Evolutionary conservation across 2,113 vertebrate species (phyloP).

Genomic region (Stomatorhinus ivindoensis): DNA sequence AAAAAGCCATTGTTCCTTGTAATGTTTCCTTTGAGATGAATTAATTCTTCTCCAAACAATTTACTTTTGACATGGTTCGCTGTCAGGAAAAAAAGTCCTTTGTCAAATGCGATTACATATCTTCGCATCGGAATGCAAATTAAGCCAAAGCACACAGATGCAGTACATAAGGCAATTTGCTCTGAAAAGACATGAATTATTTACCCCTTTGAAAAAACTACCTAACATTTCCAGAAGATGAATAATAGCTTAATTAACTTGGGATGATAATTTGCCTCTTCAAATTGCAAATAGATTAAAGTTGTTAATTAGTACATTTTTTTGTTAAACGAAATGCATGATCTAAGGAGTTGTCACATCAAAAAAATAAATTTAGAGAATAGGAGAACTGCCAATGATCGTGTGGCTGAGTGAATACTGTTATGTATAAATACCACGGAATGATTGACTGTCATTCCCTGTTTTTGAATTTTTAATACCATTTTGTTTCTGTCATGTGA

Average conservation of each 20-base stretch:
- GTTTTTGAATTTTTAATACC: not conserved
- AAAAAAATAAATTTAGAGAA: conserved; percentile 4
- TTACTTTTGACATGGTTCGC: conserved; percentile 27
- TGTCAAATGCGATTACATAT: conserved; percentile 25
- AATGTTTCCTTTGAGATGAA: conserved; percentile 21
- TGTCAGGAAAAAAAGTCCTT: conserved; percentile 19
- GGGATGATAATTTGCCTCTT: conserved; percentile 27
- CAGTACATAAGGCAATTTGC: conserved; percentile 23
- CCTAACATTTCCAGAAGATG: conserved; percentile 23
- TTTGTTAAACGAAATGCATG: conserved; percentile 14
- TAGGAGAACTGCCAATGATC: not conserved
- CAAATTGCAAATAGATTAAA: conserved; percentile 32
- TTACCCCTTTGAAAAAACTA: conserved; percentile 28
- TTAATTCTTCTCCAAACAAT: conserved; percentile 30
- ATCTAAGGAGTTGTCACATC: conserved; percentile 13
- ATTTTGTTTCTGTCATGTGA: not conserved
- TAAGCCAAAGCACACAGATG: conserved; percentile 16
- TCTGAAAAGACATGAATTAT: conserved; percentile 27
- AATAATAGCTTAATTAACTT: conserved; percentile 33
- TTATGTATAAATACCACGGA: not conserved
- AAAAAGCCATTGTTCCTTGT: conserved; percentile 23
- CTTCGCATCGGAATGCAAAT: conserved; percentile 28
- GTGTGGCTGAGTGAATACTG: not conserved
- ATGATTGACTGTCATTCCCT: not conserved
- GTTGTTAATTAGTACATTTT: conserved; percentile 24